Percentiles rank a stretch among this genome's conserved stretches.
Conservation (phyloP, 2,888 invertebrate species). For the Holacanthella duospinosa region DNA sequence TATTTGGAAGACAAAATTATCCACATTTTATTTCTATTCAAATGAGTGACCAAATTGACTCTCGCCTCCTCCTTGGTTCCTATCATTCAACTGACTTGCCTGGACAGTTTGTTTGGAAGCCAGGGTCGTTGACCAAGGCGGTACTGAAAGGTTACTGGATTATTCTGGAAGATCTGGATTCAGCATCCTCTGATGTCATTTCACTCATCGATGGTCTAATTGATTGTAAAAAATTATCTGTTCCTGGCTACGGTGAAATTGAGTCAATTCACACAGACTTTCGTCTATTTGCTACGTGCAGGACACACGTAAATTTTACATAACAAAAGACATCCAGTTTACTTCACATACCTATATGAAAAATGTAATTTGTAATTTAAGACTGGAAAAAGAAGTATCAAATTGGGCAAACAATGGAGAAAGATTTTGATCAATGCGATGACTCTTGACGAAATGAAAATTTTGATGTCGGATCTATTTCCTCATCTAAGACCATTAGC, state of each 20-base stretch:
- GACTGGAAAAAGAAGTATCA: conserved; percentile 4
- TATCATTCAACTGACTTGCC: conserved; percentile 93
- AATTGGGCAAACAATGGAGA: conserved; percentile 45
- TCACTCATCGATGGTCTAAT: conserved; percentile 74
- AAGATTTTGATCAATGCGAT: conserved; percentile 72
- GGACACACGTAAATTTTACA: conserved; percentile 9
- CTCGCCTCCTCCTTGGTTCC: conserved; percentile 83
- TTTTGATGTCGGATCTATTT: conserved; percentile 17
- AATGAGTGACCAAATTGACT: conserved; percentile 92
- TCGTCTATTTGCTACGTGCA: conserved; percentile 73
- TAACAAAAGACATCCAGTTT: too few species aligned
- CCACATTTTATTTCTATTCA: conserved; percentile 71
- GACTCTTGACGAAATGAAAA: conserved; percentile 58
- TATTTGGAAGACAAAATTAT: conserved; percentile 39
- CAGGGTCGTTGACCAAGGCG: conserved; percentile 76
- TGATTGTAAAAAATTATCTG: conserved; percentile 67
- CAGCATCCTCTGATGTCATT: conserved; percentile 83
- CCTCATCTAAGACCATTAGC: conserved; percentile 22
- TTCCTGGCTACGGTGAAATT: conserved; percentile 79
- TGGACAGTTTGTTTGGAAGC: conserved; percentile 93
- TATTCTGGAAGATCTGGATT: conserved; percentile 88
- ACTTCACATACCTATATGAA: background rate
- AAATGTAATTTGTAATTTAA: conserved; percentile 1
- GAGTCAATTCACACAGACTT: conserved; percentile 69
- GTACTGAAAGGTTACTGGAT: conserved; percentile 62